These are phyloP conservation scores for Machaerirhynchus nigripectus DNA, from an alignment of 2,113 vertebrate genomes.

Conservation along the genomic window DNA sequence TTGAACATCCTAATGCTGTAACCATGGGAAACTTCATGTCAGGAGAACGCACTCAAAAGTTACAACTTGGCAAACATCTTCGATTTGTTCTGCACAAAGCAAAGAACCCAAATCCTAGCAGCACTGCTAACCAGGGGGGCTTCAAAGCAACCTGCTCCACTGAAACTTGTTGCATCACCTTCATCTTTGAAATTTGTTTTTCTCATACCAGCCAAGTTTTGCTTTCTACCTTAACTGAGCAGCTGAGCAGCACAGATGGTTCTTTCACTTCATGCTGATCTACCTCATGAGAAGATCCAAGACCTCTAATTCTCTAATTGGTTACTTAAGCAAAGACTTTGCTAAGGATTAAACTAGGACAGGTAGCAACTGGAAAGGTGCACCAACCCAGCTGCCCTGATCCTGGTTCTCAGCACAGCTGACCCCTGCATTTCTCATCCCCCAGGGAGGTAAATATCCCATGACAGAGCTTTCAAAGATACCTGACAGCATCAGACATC, in stretches of 20 bases:
- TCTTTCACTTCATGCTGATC: slow-evolving; percentile 8
- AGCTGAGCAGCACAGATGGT: not conserved
- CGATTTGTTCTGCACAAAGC: not conserved
- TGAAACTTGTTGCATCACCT: not conserved
- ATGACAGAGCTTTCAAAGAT: not conserved
- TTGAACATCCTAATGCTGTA: not conserved
- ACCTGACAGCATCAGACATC: not conserved
- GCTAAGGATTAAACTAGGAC: not conserved
- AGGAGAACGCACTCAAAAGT: not conserved
- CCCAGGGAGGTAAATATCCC: not conserved
- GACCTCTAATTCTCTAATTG: not conserved
- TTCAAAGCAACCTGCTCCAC: not conserved
- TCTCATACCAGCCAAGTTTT: not conserved
- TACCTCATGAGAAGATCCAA: not conserved
- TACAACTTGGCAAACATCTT: not conserved
- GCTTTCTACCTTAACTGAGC: not conserved
- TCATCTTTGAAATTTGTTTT: not conserved
- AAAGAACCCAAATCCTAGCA: not conserved
- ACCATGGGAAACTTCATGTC: not conserved
- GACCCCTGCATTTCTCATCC: not conserved
- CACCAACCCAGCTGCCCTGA: not conserved
- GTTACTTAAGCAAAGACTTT: not conserved
- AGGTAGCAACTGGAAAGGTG: not conserved
- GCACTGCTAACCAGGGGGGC: not conserved
- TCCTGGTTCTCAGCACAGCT: not conserved